Evolutionary conservation across 2,113 vertebrate species (phyloP).

Genomic region (Scatophagus argus): DNA sequence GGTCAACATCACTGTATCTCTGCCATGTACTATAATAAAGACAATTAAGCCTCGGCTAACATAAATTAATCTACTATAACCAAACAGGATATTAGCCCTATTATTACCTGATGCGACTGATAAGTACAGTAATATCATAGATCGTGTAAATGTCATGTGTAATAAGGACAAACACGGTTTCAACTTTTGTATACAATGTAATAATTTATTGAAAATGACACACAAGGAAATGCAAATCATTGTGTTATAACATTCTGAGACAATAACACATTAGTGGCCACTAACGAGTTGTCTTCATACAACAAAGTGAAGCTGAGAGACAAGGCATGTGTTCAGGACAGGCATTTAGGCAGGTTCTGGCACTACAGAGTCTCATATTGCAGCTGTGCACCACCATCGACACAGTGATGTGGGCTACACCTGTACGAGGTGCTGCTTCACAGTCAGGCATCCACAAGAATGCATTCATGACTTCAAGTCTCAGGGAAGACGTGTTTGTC

Average conservation of each 20-base stretch:
- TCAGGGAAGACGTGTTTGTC: conserved; percentile 16
- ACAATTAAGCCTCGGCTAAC: neutral
- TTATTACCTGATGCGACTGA: neutral
- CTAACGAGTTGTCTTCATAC: conserved; percentile 48
- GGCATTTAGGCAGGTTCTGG: conserved; percentile 67
- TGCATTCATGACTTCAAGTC: conserved; percentile 59
- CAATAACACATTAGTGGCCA: conserved; percentile 68
- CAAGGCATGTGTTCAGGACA: conserved; percentile 77
- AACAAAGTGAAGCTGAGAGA: conserved; percentile 58
- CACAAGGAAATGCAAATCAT: conserved; percentile 54
- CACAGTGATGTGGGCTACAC: conserved; percentile 28
- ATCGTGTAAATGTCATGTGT: neutral
- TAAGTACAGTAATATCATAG: neutral
- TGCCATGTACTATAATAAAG: neutral
- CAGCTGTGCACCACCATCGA: conserved; percentile 43
- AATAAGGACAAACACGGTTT: conserved; percentile 45
- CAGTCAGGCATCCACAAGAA: conserved; percentile 60
- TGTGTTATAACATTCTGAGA: conserved; percentile 52
- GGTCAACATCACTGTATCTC: neutral
- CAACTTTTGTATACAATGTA: conserved; percentile 37
- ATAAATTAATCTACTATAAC: neutral
- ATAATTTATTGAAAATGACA: conserved; percentile 82
- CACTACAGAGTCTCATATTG: conserved; percentile 54
- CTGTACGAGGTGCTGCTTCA: conserved; percentile 51
- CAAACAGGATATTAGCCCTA: neutral